A percentile compares a stretch with the other conserved stretches of the same genome.
Evolutionary conservation across 2,797 vertebrate genomes (phyloP).

Genomic region (Jordanella pulchra): DNA sequence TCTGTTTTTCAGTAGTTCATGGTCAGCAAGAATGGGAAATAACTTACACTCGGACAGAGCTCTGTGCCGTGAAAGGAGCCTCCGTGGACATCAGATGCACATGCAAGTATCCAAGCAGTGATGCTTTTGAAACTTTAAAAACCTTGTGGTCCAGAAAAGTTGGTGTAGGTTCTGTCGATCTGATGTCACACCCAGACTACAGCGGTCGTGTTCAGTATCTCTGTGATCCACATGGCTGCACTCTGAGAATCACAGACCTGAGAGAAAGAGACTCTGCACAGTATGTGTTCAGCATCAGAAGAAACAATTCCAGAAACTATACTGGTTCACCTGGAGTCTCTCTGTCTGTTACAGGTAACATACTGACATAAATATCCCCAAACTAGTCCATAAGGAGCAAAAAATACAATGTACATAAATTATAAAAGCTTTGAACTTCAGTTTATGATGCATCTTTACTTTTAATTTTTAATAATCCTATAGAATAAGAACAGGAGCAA

Average conservation of each 20-base stretch:
- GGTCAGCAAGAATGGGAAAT: background rate
- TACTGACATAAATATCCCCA: no score
- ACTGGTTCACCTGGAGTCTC: slow-evolving; percentile 16
- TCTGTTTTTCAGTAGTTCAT: slow-evolving; percentile 13
- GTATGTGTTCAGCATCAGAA: slow-evolving; percentile 37
- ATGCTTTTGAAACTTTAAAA: background rate
- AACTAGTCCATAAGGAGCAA: no score
- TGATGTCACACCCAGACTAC: background rate
- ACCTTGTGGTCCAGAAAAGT: background rate
- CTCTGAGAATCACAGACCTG: slow-evolving; percentile 32
- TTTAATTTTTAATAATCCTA: no score
- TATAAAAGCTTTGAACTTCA: no score
- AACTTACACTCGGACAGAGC: slow-evolving; percentile 3
- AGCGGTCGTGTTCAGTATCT: background rate
- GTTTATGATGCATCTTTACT: no score
- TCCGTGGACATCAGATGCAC: background rate
- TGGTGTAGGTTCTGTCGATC: background rate
- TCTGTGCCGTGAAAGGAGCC: slow-evolving; percentile 23
- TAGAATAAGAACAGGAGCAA: no score
- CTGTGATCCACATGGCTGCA: background rate
- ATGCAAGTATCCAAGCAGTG: background rate
- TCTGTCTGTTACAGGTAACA: slow-evolving; percentile 37
- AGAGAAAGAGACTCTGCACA: slow-evolving; percentile 24
- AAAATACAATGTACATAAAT: background rate
- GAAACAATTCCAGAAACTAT: background rate